Conservation (phyloP, 2,113 vertebrate genomes). For the Dipodomys merriami region DNA sequence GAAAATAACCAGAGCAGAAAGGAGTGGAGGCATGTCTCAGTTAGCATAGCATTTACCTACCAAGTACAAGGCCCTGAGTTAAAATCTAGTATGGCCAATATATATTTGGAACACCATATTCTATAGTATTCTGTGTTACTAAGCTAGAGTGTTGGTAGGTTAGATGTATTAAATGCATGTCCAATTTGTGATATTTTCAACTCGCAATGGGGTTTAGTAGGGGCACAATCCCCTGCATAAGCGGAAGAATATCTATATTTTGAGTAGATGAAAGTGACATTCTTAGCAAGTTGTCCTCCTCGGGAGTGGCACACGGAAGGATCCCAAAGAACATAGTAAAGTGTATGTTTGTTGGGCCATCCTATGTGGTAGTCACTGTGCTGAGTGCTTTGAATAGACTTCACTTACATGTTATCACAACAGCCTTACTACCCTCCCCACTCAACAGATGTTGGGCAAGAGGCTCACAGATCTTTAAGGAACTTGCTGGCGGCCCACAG, state of each 20-base stretch:
- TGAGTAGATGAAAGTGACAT: not conserved
- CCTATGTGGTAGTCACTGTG: constrained; percentile 3
- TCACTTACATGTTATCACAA: not conserved
- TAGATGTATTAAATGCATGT: not conserved
- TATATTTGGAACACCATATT: not conserved
- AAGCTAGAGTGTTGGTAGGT: not conserved
- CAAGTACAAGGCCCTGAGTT: too few relatives aligned
- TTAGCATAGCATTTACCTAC: too few relatives aligned
- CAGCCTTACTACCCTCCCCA: not conserved
- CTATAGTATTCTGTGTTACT: not conserved
- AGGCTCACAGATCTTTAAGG: not conserved
- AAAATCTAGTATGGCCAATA: too few relatives aligned
- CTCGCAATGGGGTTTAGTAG: not conserved
- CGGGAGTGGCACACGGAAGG: not conserved
- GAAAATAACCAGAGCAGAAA: too few relatives aligned
- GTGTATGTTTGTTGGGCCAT: not conserved
- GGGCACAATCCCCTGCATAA: not conserved
- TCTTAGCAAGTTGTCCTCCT: not conserved
- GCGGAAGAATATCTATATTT: not conserved
- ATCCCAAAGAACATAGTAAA: not conserved
- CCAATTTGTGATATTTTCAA: not conserved
- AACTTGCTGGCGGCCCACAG: not conserved
- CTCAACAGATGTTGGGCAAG: constrained; percentile 14
- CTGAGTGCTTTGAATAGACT: constrained; percentile 9
- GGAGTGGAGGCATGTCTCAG: too few relatives aligned